Base-by-base conservation (phyloP, 37 sponge, comb jelly and placozoan species). In the Geodia barretti region DNA sequence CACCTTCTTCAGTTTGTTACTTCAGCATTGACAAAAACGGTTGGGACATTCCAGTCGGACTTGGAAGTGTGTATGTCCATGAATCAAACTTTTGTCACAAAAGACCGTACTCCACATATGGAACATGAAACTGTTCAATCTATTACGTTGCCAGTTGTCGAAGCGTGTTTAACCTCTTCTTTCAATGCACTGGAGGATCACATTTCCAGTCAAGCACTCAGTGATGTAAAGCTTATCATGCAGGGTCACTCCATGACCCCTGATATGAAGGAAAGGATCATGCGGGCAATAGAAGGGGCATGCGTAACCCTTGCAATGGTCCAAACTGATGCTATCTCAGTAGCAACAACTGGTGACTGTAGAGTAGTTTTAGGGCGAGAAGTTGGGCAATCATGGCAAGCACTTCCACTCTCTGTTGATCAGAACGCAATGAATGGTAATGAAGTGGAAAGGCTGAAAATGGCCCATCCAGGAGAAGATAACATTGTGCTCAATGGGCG, bases 311-410 rank as follows among this genome's bases (percentile, higher is more conserved):
- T 74, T 3, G 84, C 86, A 30, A 34, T 82, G 4, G 81, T 92
- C 0, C 31, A 62, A 21, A 67, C 42, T 1, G 19, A 80, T n/a
- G 74, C 80, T 24, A 39, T 95, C 24, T 84, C 60, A 39, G 76
- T 95, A 14, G 93, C 96, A 23, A 95, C 70, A 61, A 87, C 90
- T 0, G 96, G 96, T 24, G 96, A 95, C 79, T 95, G 96, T 39
- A 77, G 96, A 17, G 90, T 84, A 4, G 96, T 95, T 23, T 35
- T 95, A 8, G 93, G 93, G 21, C 68, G 39, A 4, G 17, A 39
- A 26, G 43, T 58, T 1, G 47, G 41, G 8, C 61, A 59, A 11
- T 67, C 79, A 29, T 95, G 92, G 88, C 28, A 3, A 31, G 81
- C 96, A 0, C 43, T 77, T n/a, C 82, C 87, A 3, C 82, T 95